Percentiles rank a stretch among this genome's conserved stretches.
These are phyloP conservation scores for Leptinotarsa lineolata DNA, from an alignment of 1,140 invertebrate genomes.

Conservation along the genomic window DNA sequence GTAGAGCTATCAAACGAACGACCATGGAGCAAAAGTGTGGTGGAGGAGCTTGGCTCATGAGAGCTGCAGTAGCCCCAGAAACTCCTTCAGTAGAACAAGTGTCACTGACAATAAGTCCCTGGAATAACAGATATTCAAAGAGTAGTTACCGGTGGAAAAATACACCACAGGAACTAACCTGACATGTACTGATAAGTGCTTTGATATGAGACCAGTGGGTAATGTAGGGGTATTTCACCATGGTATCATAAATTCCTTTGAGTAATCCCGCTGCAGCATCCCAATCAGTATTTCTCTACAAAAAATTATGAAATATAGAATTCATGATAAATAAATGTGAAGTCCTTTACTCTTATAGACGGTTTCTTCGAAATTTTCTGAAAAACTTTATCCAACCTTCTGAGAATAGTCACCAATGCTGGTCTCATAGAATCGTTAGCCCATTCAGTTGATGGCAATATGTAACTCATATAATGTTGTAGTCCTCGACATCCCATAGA, in stretches of 20 bases:
- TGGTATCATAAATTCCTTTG: conserved; percentile 93
- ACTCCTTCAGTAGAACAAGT: conserved; percentile 66
- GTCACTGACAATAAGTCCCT: conserved; percentile 83
- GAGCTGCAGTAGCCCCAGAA: conserved; percentile 75
- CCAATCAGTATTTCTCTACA: conserved; percentile 91
- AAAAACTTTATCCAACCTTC: conserved; percentile 95
- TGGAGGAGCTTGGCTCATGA: conserved; percentile 87
- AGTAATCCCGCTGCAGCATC: conserved; percentile 90
- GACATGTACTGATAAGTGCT: conserved; percentile 81
- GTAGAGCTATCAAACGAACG: conserved; percentile 88
- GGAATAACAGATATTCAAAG: conserved; percentile 38
- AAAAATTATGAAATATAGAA: not conserved
- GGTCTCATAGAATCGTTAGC: conserved; percentile 91
- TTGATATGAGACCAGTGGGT: conserved; percentile 96
- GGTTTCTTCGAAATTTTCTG: conserved; percentile 96
- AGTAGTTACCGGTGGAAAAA: too few species aligned
- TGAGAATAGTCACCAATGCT: conserved; percentile 87
- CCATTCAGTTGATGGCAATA: conserved; percentile 96
- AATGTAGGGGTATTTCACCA: conserved; percentile 91
- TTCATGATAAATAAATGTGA: not conserved
- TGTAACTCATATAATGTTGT: conserved; percentile 91
- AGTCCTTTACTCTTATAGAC: conserved; percentile 70
- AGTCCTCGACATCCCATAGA: conserved; percentile 93
- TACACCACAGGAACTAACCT: conserved; percentile 59
- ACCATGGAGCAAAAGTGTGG: conserved; percentile 95